Base-by-base conservation (phyloP, 2,888 invertebrate genomes). In the Patella caerulea region DNA sequence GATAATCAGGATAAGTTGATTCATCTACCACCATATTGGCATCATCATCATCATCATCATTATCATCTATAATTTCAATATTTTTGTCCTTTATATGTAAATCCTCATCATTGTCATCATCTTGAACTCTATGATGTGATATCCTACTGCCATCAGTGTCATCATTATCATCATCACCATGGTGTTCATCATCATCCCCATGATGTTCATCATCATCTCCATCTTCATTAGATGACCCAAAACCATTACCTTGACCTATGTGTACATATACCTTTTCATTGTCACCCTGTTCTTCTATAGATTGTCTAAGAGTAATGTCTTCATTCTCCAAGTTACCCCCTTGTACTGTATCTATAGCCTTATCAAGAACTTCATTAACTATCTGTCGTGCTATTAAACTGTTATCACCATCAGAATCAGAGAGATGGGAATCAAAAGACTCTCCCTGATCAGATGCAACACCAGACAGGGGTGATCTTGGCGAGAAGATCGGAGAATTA, bases 351-450 rank as follows among this genome's bases (percentile, higher is more conserved):
- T 75, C 78, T 17, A 84, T 79, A 52, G 83, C 86, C 34, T 76
- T 81, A 34, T 80, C 79, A 34, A 84, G 45, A 0, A 78, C 83
- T 29, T 82, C 83, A 55, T 80, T 81, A 11, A 86, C 86, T 12
- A 86, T 82, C 34, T 82, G 72, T 54, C 84, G 83, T 45, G 86
- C 86, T 24, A 86, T 73, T 12, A 79, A 77, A 83, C 84, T 84
- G n/a, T 83, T 85, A 45, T 83, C 82, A 17, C 81, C 80, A 55
- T 79, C 81, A 54, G 79, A 80, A n/a, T 75, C 75, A 53, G 52
- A 71, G 19, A n/a, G 29, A 54, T 69, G 52, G 0, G 71, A 69
- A 53, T 54, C 70, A 55, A 71, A 75, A 11, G 75, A 75, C 19
- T 70, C 75, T 17, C 75, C 75, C 2, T 69, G 70, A 29, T 75